Evolutionary conservation across 2,888 invertebrate species (phyloP), one percentile per base, ranked within the genome.

Genomic region (Apoda limacodes): DNA sequence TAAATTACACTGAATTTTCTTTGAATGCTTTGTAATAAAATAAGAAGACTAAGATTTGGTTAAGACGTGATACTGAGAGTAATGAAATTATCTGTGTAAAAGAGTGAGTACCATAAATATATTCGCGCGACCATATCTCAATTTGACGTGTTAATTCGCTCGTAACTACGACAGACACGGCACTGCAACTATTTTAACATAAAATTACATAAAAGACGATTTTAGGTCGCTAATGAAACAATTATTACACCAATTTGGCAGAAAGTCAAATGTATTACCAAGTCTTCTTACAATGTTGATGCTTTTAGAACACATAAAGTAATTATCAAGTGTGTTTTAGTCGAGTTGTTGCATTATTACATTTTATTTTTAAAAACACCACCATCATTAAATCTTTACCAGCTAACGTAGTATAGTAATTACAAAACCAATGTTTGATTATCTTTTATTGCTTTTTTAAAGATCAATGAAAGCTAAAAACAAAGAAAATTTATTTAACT

Each of bases 41-140:
- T 63, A 57, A 60, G 59, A 40, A 46, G 5, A 17, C 53, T 54
- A 51, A 56, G 60, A 64, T 68, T 68, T 62, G 57, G 46, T 51
- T 44, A 43, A 31, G 43, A 45, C 43, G 42, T 51, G 52, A 50
- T 52, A 49, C 39, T 45, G 39, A 45, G 50, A 46, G 51, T 45
- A 57, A 50, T 50, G 43, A 42, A 48, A 51, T 55, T 55, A 51
- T 42, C 50, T 53, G 57, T 48, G 55, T 56, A 7, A 17, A 17
- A 17, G 17, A 7, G 17, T 17, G 7, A n/a, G n/a, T n/a, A n/a
- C n/a, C n/a, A n/a, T n/a, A n/a, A 61, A 59, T 48, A 41, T 43
- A 49, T 25, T 29, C 33, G 43, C 37, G 37, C 40, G 37, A 42
- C 52, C 43, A 56, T 75, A 46, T 54, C 66, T 72, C 69, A 65